Evolutionary conservation across 2,113 vertebrate species (phyloP), one percentile per base, ranked within the genome.

Genomic region (Pandion haliaetus): DNA sequence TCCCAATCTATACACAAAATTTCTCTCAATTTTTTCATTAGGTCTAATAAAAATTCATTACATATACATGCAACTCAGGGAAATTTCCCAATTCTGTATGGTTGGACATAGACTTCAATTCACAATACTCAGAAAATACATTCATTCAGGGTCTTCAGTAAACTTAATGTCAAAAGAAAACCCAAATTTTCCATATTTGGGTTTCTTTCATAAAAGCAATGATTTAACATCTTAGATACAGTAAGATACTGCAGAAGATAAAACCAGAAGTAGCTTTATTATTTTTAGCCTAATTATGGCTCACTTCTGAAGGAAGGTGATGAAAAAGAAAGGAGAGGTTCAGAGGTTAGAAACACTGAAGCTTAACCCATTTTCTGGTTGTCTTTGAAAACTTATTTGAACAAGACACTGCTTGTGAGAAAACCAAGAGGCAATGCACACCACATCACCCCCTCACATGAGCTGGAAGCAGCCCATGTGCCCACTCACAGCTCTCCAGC

Each of bases 361-460:
- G 21, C 14, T 93, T 32, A 74, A 73, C 5, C 3, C 10, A 28
- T 66, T 71, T 86, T 70, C 40, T 61, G 50, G 8, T 49, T 17
- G 14, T 78, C 3, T 36, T 40, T 40, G 58, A 66, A 78, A 70
- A 65, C 5, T 10, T 40, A 2, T 29, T 40, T 45, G 38, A 82
- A 72, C 21, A 49, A 62, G 74, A 38, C 18, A 24, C 15, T 45
- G 36, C 11, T 20, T 40, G 20, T 19, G 14, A 79, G n/a, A 83
- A 91, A 81, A 82, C 7, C 16, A 24, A 65, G 14, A 50, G 40
- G 13, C 47, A 52, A 52, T 2, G 25, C 24, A 29, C 52, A 58
- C 7, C 0, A 1, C 28, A 25, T 31, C 14, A 31, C 2, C 6
- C 17, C 21, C 24, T 62, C 21, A 55, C 1, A 1, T 0, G 10